Evolutionary conservation across 2,888 invertebrate genomes (phyloP), one percentile per base, ranked within the genome.

Genomic region (Netelia fuscicornis): DNA sequence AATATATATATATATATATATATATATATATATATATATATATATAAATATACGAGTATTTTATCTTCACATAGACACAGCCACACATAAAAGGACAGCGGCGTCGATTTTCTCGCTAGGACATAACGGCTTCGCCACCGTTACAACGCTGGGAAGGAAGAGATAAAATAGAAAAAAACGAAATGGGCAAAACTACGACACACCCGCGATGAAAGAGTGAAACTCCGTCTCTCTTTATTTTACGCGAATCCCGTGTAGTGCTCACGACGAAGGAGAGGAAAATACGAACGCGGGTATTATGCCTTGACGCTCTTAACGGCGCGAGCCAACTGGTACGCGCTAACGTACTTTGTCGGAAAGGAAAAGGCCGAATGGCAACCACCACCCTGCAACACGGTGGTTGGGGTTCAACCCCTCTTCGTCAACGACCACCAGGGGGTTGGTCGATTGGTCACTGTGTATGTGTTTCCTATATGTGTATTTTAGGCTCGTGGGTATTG

Each of bases 311-410:
- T 84, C 80, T 81, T 79, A 81, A 74, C 81, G 78, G 30, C 83
- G 89, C 81, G 88, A 85, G 83, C 87, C 88, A 88, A 86, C 88
- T 86, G 88, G 88, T 85, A 67, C 67, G 67, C 48, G 89, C 89
- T 90, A 90, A 90, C 90, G 89, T 87, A 87, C 84, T 82, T 88
- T 87, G 76, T 54, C 87, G 86, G 85, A 89, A 89, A 90, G 89
- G 82, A 80, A 72, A 74, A 82, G 71, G 76, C 71, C 80, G 58
- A 68, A 70, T 86, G 84, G 84, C 85, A 88, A 81, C 83, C 87
- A 86, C 74, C 87, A 84, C 83, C 87, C 56, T 86, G 84, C 81
- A 68, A 82, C 64, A 64, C 52, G 17, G 56, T 76, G 67, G 79
- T 82, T 85, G 82, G 85, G 85, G 86, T 84, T 83, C 85, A 86